Evolutionary conservation across 1,140 invertebrate species (phyloP), one percentile per base, ranked within the genome.

Genomic region (Paralvinella palmiformis): DNA sequence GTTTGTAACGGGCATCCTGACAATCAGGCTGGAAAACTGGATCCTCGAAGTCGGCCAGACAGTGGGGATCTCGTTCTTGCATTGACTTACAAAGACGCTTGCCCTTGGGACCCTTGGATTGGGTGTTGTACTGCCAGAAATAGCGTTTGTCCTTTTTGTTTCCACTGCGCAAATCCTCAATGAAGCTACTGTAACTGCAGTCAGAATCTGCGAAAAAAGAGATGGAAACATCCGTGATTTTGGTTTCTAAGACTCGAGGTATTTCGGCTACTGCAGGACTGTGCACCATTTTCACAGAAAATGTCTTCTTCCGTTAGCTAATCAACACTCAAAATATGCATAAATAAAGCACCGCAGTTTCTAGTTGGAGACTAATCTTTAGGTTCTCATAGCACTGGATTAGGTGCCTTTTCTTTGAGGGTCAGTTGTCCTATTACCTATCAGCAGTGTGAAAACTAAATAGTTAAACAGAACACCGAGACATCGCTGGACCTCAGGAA

Each of bases 41-140:
- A 66, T 80, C 79, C 62, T 79, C 74, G 70, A 79, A 80, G 63
- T 74, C 71, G 74, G 92, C 90, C 41, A 96, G 81, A 20, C 91
- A 86, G 82, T 97, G 93, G n/a, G 94, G 94, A 84, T 97, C 91
- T 74, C 91, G 88, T 24, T 88, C 85, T 72, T 91, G 88, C 15
- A 79, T 68, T 2, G 68, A 64, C 61, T 79, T 72, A 52, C 71
- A 69, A 27, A 79, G 72, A 35, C 74, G 64, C 37, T 73, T 73
- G 2, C 76, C 94, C 82, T 97, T 98, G 3, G 95, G 94, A 1
- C 95, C 95, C 84, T 98, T 98, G 1, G 94, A 92, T 82, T 98
- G 95, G 4, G 96, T 91, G 82, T 98, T 98, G 76, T 98, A 98
- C 77, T 98, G 95, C 95, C 96, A 98, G 79, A 98, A 98, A 78